Evolutionary conservation across 2,797 vertebrate genomes (phyloP).

Genomic region (Onychomys arenicola): DNA sequence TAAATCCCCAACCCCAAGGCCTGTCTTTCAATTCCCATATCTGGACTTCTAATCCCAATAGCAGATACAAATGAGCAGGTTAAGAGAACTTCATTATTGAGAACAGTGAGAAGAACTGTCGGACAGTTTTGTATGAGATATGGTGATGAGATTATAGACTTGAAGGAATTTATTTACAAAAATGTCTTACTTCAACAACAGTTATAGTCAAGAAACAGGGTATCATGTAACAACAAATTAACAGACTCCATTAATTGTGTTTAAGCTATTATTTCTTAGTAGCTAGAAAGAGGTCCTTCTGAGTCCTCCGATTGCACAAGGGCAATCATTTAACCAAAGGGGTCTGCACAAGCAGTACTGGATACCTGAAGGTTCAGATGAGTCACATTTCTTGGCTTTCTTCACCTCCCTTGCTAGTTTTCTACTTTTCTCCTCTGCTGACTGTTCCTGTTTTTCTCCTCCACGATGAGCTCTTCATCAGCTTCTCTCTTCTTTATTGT

Average conservation of each 20-base stretch:
- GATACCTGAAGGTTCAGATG: neutral
- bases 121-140: constrained; percentile 18
- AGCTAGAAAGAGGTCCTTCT: constrained; percentile 44
- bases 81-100: constrained; percentile 30
- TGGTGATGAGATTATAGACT: neutral
- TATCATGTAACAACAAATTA: constrained; percentile 30
- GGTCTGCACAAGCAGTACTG: neutral
- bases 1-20: too few species aligned
- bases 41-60: constrained; percentile 19
- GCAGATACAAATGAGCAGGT: constrained; percentile 27
- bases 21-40: neutral
- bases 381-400: neutral
- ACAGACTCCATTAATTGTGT: constrained; percentile 20
- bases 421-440: constrained; percentile 81
- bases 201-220: constrained; percentile 36
- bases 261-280: constrained; percentile 22
- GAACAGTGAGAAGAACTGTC: constrained; percentile 55
- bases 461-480: neutral
- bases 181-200: constrained; percentile 43
- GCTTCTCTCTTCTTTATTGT: neutral
- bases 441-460: constrained; percentile 18
- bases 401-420: neutral
- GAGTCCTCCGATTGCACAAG: constrained; percentile 19
- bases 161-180: constrained; percentile 72
- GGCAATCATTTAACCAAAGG: constrained; percentile 20